Base-by-base conservation (phyloP, 2,113 vertebrate species). In the Alexandromys fortis region DNA sequence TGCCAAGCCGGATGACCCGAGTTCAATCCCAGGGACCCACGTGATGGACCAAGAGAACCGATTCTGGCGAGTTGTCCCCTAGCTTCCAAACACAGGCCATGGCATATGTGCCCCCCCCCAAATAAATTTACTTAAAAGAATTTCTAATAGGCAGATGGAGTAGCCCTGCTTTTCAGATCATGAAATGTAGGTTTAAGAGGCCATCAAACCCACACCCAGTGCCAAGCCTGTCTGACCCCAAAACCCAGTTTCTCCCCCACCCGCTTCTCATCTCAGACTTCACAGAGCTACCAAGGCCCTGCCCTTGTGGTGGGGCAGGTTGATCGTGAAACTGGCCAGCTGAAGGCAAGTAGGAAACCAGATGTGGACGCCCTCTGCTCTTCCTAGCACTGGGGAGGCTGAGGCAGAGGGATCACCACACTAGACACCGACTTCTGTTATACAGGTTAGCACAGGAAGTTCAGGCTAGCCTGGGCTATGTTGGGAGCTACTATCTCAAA, bases 241-340 rank as follows among this genome's bases (percentile, higher is more conserved):
- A 96, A 97, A 93, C 49, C 93, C 93, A 96, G 81, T 89, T 96
- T 92, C 47, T 83, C 6, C 28, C 38, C 47, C 2, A 77, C 30
- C 21, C 19, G 19, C 16, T 33, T 86, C 45, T 90, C 73, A 70
- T n/a, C 67, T 49, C 10, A 26, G 14, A 14, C 26, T 82, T 33
- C 58, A 38, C 49, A 86, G 61, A 85, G 63, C 79, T 47, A 77
- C 70, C 33, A 45, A 5, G 65, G 63, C 26, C 42, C 73, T 28
- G 38, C 86, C 87, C 65, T 85, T 67, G 81, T 76, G 92, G 83
- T 12, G 85, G 45, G 85, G 35, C 75, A 91, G 42, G 35, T 42
- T 78, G 87, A 47, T 70, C 28, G 21, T 35, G 45, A 81, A 63
- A 63, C 86, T 6, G 9, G 26, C 17, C 70, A 61, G 1, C 0